Base-by-base conservation (phyloP, 1,140 invertebrate species). In the Cotesia glomerata region DNA sequence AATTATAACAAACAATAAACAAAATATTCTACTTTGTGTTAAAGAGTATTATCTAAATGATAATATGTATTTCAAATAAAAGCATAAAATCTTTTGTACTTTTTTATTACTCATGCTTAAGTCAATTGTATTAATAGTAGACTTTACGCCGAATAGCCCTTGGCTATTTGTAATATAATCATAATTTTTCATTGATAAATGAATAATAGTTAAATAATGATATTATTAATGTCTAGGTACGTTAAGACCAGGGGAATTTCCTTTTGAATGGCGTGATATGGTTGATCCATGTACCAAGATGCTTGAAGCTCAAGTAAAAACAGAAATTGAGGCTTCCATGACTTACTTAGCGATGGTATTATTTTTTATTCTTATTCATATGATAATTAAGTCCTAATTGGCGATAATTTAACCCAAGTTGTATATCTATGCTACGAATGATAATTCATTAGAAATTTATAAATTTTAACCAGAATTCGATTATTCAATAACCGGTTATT, bases 271-370 rank as follows among this genome's bases (percentile, higher is more conserved):
- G 92, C 81, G 90, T 8, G 91, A 91, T 11, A 93, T 95, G 90
- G 87, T 88, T 3, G 77, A 85, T 11, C 82, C 85, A 0, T 97
- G 95, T 79, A 82, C 89, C 0, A 83, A 86, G 16, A 86, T 84
- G 45, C 89, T 95, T 83, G 87, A 90, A 36, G 77, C 85, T 5
- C 95, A 97, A 86, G 91, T 97, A 1, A 90, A 94, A 80, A 88
- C 83, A 75, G 95, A 97, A 85, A 89, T 96, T 11, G 85, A 88
- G 61, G 95, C 95, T 51, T 90, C 95, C 0, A 88, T 95, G 77
- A 91, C 92, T 73, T 97, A 97, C 81, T 83, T 96, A 74, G 90
- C 93, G 32, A 95, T 96, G 94, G 95, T 45, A 45, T 45, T 26
- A 26, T 26, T 26, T 26, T 26, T 26, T 90, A 82, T 77, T 70